Evolutionary conservation across 2,797 vertebrate species (phyloP).

Genomic region (Eulemur mongoz): DNA sequence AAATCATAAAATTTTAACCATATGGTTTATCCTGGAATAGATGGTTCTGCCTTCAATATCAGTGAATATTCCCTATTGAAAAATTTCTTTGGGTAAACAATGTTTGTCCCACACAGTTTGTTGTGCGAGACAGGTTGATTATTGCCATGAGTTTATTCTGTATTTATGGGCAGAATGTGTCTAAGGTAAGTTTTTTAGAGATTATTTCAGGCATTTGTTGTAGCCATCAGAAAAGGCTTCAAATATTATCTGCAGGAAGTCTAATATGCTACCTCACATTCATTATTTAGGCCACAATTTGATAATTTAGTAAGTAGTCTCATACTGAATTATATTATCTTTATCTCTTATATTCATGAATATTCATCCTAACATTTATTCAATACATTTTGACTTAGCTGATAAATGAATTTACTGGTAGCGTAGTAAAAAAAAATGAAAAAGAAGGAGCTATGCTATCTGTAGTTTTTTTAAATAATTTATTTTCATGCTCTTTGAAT

Average conservation of each 20-base stretch:
- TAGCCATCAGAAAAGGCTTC: neutral
- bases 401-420: neutral
- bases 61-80: neutral
- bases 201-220: neutral
- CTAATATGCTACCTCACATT: neutral
- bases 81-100: neutral
- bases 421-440: neutral
- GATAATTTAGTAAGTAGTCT: neutral
- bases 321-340: neutral
- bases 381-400: neutral
- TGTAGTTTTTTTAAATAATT: neutral
- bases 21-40: neutral
- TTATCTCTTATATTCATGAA: neutral
- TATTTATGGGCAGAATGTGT: neutral
- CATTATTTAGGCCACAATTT: neutral
- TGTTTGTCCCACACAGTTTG: neutral
- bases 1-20: neutral
- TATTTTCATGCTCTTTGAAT: neutral
- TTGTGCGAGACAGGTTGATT: neutral
- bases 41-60: neutral
- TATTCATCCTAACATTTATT: neutral
- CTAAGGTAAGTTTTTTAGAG: neutral
- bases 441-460: neutral
- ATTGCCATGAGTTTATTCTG: neutral
- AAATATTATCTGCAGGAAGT: neutral